phyloP scores from a whole-genome alignment of 2,797 vertebrate species.

The Schizopygopsis malacanthus region DNA sequence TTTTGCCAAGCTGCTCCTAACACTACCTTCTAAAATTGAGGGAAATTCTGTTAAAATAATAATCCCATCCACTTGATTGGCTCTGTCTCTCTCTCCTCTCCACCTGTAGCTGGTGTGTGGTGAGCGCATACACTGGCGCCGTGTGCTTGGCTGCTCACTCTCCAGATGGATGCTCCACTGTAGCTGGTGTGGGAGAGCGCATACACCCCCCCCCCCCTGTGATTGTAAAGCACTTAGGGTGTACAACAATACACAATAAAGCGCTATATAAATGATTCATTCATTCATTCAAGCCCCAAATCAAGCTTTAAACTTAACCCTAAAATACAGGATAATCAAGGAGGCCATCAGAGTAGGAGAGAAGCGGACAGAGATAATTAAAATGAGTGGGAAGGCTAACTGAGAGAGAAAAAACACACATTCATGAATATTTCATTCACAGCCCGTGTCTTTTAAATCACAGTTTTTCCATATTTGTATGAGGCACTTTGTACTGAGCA shows the following conservation, averaged over 20 bases:
- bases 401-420: not conserved
- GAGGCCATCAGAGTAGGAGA: slow-evolving; percentile 1
- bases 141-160: too few relatives aligned
- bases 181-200: too few relatives aligned
- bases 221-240: too few relatives aligned
- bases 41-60: not conserved
- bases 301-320: not conserved
- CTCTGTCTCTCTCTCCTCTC: too few relatives aligned
- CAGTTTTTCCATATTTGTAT: slow-evolving; percentile 25
- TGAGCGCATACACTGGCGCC: too few relatives aligned
- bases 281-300: not conserved
- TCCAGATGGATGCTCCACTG: too few relatives aligned
- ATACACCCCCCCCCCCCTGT: too few relatives aligned
- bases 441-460: slow-evolving; percentile 26
- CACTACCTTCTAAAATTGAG: not conserved
- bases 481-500: slow-evolving; percentile 6
- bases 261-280: too few relatives aligned
- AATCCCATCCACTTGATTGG: too few relatives aligned
- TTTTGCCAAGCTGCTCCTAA: not conserved
- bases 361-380: not conserved
- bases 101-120: too few relatives aligned
- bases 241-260: too few relatives aligned
- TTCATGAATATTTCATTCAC: slow-evolving; percentile 39
- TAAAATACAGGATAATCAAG: not conserved
- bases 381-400: not conserved